A percentile compares a stretch with the other conserved stretches of the same genome.
Evolutionary conservation across 2,888 invertebrate species (phyloP).

Genomic region (Nomada fucata): DNA sequence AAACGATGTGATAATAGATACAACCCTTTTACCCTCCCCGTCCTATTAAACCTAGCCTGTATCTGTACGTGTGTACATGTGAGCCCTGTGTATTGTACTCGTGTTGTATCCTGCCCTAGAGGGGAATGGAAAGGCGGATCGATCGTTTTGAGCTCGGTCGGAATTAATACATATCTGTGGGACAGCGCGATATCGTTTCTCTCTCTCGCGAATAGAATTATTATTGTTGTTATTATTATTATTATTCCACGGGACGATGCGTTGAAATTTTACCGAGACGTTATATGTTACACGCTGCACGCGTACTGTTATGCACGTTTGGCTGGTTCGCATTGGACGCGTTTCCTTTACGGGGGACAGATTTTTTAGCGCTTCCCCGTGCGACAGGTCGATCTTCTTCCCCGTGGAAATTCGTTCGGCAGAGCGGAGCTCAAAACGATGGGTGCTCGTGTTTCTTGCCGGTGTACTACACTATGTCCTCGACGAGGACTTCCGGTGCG

Average conservation of each 20-base stretch:
- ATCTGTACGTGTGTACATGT: slow-evolving; percentile 28
- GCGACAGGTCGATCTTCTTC: neutral
- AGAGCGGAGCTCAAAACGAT: slow-evolving; percentile 44
- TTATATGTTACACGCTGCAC: too few species aligned
- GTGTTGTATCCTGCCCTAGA: slow-evolving; percentile 30
- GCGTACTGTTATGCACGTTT: too few species aligned
- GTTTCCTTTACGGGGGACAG: neutral
- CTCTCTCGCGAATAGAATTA: neutral
- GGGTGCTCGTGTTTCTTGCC: slow-evolving; percentile 39
- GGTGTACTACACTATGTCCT: slow-evolving; percentile 1
- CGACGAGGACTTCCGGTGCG: slow-evolving; percentile 37
- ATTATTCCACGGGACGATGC: neutral
- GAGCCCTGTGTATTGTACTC: slow-evolving; percentile 39
- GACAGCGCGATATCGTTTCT: slow-evolving; percentile 1
- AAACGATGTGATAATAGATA: slow-evolving; percentile 45
- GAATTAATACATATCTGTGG: slow-evolving; percentile 49
- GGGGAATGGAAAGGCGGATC: slow-evolving; percentile 10
- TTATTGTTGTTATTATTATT: neutral
- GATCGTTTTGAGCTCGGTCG: slow-evolving; percentile 42
- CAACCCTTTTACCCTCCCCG: neutral
- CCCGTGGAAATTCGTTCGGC: neutral
- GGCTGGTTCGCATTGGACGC: too few species aligned
- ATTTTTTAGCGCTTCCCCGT: too few species aligned
- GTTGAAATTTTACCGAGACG: neutral
- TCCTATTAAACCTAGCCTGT: slow-evolving; percentile 8